Conservation (phyloP, 2,113 vertebrate genomes). For the Chrysemys picta region DNA sequence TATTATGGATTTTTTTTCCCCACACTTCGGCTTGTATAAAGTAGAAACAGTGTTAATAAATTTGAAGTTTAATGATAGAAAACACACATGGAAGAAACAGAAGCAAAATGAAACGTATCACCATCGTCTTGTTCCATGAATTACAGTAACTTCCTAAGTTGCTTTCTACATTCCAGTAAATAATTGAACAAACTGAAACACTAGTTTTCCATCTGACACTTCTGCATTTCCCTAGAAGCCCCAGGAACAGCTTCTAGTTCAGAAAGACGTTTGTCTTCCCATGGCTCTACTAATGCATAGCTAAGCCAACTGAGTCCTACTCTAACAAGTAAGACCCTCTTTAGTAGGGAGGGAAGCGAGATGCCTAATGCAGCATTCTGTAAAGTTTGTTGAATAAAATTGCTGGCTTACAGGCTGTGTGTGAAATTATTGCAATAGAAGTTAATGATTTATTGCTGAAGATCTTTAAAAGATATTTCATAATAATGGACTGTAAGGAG, state of each 20-base stretch:
- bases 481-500: background rate
- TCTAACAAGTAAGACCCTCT: constrained; percentile 22
- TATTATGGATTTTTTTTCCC: background rate
- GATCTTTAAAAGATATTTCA: background rate
- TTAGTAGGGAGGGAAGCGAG: constrained; percentile 38
- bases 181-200: background rate
- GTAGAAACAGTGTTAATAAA: background rate
- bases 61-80: background rate
- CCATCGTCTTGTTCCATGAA: background rate
- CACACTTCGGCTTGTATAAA: background rate
- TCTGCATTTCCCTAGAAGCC: background rate
- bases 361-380: background rate
- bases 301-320: background rate
- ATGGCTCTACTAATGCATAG: constrained; percentile 1
- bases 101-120: background rate
- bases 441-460: background rate
- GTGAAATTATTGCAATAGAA: background rate
- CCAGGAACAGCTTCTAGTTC: constrained; percentile 9
- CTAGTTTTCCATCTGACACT: background rate
- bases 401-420: background rate
- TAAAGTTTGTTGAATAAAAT: constrained; percentile 13
- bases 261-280: constrained; percentile 33
- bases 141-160: background rate
- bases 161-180: background rate
- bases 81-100: constrained; percentile 18